Base-by-base conservation (phyloP, 92 coral and sea anemone species). In the Pocillopora meandrina region DNA sequence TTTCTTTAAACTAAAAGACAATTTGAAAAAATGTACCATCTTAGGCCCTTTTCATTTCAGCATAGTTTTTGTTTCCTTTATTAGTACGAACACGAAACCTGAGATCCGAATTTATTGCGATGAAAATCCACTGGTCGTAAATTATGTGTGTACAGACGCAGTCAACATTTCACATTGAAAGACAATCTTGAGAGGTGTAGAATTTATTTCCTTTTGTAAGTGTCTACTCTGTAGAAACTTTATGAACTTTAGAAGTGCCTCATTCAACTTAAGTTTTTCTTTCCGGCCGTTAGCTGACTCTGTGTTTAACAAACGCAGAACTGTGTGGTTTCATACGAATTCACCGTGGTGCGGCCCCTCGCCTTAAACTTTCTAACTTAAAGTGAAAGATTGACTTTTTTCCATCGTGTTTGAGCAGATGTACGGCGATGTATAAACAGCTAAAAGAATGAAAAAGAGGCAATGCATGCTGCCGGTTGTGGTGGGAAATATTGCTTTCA, bases 351-450 rank as follows among this genome's bases (percentile, higher is more conserved):
- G 18, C 42, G 49, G 26, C 11, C 18, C 2, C 12, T 15, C 0
- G 15, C 74, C 35, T 68, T 19, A 57, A 34, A n/a, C 2, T 0
- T 16, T n/a, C 33, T 57, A 58, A 59, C 56, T 35, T 6, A 33
- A 33, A 55, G n/a, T 35, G 59, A 19, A 20, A 16, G 19, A 23
- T 3, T 62, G 73, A 73, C 23, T 26, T 71, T 21, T 49, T 18
- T 14, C 10, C 11, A 16, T 14, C 9, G 7, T 83, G 61, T 83
- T 83, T 83, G 64, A 10, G 31, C 86, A 83, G 80, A 26, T 62
- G 42, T 83, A 49, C 0, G 66, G 10, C 23, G 34, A 5, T 75
- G 86, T 83, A 15, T 76, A 63, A 47, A 83, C 86, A 83, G 80
- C 74, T 72, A 63, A 20, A 73, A 26, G 33, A 49, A 26, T 70